A percentile compares a stretch with the other conserved stretches of the same genome.
phyloP scores from a whole-genome alignment of 1,140 invertebrate species.

The Myzus persicae region DNA sequence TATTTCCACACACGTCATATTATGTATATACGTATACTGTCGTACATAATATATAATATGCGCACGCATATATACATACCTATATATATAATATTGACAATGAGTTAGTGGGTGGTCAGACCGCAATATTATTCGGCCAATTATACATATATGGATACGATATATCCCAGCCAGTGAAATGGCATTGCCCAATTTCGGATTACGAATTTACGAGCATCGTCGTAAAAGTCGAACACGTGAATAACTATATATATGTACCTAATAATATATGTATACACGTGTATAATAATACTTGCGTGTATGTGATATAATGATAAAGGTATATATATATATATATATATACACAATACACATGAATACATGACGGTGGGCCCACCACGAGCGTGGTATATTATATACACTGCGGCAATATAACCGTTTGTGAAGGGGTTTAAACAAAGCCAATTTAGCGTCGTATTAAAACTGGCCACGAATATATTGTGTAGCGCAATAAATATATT shows the following conservation, averaged over 20 bases:
- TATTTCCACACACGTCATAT: not conserved
- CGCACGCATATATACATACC: not conserved
- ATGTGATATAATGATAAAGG: conserved; percentile 2
- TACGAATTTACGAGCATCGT: conserved; percentile 52
- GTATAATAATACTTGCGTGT: not conserved
- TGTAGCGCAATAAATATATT: conserved; percentile 29
- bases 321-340: not conserved
- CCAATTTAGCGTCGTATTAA: conserved; percentile 33
- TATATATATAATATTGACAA: not conserved
- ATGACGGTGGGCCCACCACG: not conserved
- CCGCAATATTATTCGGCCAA: conserved; percentile 30
- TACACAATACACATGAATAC: not conserved
- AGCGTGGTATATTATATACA: not conserved
- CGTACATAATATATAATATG: not conserved
- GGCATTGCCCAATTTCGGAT: conserved; percentile 50
- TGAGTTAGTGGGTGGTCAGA: conserved; percentile 48
- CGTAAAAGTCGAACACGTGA: conserved; percentile 45
- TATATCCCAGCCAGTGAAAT: not conserved
- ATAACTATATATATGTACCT: conserved; percentile 8
- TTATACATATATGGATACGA: not conserved
- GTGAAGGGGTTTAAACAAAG: conserved; percentile 50
- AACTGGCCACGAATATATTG: conserved; percentile 30
- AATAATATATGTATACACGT: not conserved
- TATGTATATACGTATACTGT: not conserved
- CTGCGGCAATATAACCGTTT: not conserved